A percentile compares a stretch with the other conserved stretches of the same genome.
These are phyloP conservation scores for Junco hyemalis DNA, from an alignment of 2,113 vertebrate species.

Conservation along the genomic window DNA sequence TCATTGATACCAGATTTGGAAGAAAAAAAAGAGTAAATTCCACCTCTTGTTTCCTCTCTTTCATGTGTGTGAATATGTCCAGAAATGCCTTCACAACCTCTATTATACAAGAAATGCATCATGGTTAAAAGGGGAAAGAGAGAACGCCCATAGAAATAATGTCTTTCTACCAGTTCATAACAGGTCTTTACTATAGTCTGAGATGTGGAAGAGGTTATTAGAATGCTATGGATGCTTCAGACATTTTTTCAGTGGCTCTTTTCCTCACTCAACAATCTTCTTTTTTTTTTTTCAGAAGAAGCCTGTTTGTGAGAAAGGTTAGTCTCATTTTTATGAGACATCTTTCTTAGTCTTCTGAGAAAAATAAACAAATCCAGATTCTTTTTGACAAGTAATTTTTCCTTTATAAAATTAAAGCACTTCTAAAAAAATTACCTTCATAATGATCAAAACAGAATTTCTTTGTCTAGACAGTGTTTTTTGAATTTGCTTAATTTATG, in stretches of 20 bases:
- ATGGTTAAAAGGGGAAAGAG: neutral
- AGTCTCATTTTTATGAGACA: neutral
- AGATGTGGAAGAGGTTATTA: neutral
- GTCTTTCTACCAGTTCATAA: neutral
- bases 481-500: neutral
- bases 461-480: neutral
- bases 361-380: neutral
- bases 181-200: neutral
- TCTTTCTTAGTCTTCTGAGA: neutral
- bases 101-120: neutral
- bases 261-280: neutral
- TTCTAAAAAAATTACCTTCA: neutral
- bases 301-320: neutral
- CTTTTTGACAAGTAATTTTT: neutral
- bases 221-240: neutral
- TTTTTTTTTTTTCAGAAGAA: neutral
- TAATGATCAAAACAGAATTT: neutral
- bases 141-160: neutral
- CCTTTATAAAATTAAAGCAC: neutral
- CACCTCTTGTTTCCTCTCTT: neutral
- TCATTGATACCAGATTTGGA: neutral
- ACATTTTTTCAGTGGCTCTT: neutral
- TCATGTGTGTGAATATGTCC: rapidly evolving
- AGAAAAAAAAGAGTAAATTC: neutral
- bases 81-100: neutral